phyloP scores from a whole-genome alignment of 2,888 invertebrate species.

The Rhagophthalmus giganteus region DNA sequence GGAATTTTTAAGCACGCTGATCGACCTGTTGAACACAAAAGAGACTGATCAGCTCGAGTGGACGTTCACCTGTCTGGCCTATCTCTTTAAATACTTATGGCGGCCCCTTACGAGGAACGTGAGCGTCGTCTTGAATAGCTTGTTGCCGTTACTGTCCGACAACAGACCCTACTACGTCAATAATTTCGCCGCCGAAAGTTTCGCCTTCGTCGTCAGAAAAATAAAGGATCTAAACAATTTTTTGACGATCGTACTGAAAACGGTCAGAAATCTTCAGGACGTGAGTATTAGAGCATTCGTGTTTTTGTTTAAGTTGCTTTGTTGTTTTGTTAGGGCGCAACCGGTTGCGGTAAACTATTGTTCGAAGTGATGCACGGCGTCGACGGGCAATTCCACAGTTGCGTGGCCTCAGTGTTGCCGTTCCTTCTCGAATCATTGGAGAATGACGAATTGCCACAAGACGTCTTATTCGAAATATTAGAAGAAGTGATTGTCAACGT shows the following conservation, averaged over 20 bases:
- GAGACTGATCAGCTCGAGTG: constrained; percentile 85
- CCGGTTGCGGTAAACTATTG: constrained; percentile 83
- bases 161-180: constrained; percentile 82
- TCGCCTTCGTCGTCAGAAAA: constrained; percentile 91
- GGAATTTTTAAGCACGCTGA: constrained; percentile 71
- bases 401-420: constrained; percentile 71
- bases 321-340: constrained; percentile 64
- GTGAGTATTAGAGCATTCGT: constrained; percentile 57
- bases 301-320: neutral
- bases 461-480: constrained; percentile 66
- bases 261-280: constrained; percentile 67
- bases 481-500: constrained; percentile 67
- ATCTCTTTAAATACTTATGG: constrained; percentile 88
- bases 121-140: constrained; percentile 67
- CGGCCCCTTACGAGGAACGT: constrained; percentile 80
- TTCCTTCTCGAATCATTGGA: constrained; percentile 67
- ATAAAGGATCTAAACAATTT: constrained; percentile 78
- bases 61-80: constrained; percentile 83
- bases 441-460: constrained; percentile 59
- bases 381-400: constrained; percentile 82
- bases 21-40: constrained; percentile 71
- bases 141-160: constrained; percentile 76
- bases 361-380: constrained; percentile 89
- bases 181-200: constrained; percentile 94
- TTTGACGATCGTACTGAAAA: constrained; percentile 68